These are phyloP conservation scores for Nyctalus aviator DNA, from an alignment of 2,797 vertebrate genomes.

Conservation along the genomic window DNA sequence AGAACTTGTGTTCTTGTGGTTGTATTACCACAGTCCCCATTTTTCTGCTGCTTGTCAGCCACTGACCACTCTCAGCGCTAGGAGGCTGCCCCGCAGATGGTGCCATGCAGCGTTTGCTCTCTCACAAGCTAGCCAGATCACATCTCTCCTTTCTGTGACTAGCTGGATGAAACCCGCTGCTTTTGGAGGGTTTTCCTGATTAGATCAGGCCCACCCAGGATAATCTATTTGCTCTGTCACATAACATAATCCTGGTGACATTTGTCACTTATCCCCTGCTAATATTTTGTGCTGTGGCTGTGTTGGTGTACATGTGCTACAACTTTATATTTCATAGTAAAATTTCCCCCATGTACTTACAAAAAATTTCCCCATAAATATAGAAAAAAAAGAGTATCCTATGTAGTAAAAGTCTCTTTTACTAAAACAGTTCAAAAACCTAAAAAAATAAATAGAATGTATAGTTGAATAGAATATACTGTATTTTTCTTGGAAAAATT, in stretches of 20 bases:
- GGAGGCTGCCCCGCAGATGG: background rate
- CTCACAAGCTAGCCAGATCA: background rate
- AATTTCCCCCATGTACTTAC: background rate
- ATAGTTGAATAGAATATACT: background rate
- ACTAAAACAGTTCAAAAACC: background rate
- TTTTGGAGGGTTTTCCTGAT: background rate
- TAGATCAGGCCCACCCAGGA: background rate
- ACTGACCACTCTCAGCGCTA: background rate
- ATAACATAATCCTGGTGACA: background rate
- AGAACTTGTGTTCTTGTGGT: slow-evolving; percentile 11
- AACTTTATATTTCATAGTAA: background rate
- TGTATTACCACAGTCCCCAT: background rate
- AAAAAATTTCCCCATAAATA: background rate
- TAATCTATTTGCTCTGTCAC: background rate
- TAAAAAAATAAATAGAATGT: background rate
- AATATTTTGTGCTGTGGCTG: background rate
- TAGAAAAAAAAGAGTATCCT: background rate
- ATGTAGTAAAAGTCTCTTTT: background rate
- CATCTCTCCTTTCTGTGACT: background rate
- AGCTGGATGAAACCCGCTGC: background rate
- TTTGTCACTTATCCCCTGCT: background rate
- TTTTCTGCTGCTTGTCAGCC: background rate
- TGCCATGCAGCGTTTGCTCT: background rate
- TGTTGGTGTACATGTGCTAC: background rate
- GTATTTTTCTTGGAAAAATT: background rate